A percentile compares a stretch with the other conserved stretches of the same genome.
Conservation (phyloP, 2,888 invertebrate species). For the Meandrusa payeni region DNA sequence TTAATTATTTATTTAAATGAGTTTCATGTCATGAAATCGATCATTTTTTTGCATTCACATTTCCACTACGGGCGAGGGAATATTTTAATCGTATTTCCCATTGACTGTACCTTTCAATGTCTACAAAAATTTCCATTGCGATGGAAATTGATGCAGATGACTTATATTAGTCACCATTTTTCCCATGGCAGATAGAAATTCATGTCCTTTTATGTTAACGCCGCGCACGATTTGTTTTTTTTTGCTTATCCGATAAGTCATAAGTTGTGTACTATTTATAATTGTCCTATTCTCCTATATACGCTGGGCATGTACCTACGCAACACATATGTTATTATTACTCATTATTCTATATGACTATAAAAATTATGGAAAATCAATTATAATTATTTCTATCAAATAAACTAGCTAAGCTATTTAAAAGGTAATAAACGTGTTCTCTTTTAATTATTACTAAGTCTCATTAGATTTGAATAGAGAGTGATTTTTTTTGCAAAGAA, state of each 20-base stretch:
- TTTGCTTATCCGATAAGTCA: conserved; percentile 14
- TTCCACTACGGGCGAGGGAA: conserved; percentile 15
- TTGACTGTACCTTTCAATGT: conserved; percentile 25
- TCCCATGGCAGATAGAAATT: conserved; percentile 4
- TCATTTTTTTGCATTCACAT: conserved; percentile 16
- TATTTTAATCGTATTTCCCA: conserved; percentile 26
- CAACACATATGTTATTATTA: no score
- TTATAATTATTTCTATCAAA: no score
- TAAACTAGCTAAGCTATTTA: no score
- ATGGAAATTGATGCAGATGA: conserved; percentile 29
- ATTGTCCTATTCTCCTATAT: conserved; percentile 4
- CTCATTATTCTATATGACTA: no score
- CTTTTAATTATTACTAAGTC: no score
- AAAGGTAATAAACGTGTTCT: no score
- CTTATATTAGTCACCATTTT: conserved; percentile 26
- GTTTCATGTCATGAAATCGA: conserved; percentile 3
- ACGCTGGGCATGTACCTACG: no score
- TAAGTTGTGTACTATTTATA: conserved; percentile 2
- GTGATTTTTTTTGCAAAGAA: no score
- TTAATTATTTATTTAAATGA: conserved; percentile 8
- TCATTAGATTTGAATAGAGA: no score
- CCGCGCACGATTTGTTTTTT: conserved; percentile 8
- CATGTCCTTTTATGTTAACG: conserved; percentile 2
- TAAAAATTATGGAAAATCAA: no score
- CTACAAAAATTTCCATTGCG: conserved; percentile 28